phyloP scores from a whole-genome alignment of 2,797 vertebrate species.

The Acanthis flammea region DNA sequence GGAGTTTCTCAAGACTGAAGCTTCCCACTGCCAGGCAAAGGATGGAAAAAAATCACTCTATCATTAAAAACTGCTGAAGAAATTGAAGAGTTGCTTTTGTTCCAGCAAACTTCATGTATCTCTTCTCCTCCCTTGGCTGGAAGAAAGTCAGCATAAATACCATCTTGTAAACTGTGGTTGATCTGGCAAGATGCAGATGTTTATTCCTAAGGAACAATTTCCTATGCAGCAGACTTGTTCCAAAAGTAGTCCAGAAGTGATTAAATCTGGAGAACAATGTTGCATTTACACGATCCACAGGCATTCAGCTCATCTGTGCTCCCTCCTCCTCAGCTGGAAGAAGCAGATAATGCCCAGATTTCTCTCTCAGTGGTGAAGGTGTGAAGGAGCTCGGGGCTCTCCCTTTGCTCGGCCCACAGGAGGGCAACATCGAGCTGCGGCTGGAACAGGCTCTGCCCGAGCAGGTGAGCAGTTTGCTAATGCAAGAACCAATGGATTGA shows the following conservation, averaged over 20 bases:
- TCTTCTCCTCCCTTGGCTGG: not conserved
- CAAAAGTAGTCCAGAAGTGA: not conserved
- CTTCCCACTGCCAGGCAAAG: not conserved
- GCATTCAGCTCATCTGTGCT: not conserved
- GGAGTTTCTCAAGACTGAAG: not conserved
- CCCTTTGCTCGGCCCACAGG: conserved; percentile 62
- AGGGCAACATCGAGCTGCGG: conserved; percentile 76
- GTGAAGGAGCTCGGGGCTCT: not conserved
- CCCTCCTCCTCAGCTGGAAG: not conserved
- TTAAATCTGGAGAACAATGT: not conserved
- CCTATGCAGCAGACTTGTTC: not conserved
- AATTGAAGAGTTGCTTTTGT: not conserved
- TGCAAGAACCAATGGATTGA: conserved; percentile 63
- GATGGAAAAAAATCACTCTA: not conserved
- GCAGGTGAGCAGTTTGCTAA: conserved; percentile 47
- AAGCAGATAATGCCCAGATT: not conserved
- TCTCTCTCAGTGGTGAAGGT: not conserved
- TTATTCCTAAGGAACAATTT: not conserved
- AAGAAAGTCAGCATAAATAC: not conserved
- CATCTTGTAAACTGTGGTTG: not conserved
- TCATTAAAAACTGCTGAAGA: not conserved
- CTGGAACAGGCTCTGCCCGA: conserved; percentile 27
- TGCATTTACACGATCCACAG: not conserved
- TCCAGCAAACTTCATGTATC: not conserved
- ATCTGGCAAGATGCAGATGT: not conserved